Evolutionary conservation across 1,140 invertebrate genomes (phyloP), one percentile per base, ranked within the genome.

Genomic region (Papilio machaon): DNA sequence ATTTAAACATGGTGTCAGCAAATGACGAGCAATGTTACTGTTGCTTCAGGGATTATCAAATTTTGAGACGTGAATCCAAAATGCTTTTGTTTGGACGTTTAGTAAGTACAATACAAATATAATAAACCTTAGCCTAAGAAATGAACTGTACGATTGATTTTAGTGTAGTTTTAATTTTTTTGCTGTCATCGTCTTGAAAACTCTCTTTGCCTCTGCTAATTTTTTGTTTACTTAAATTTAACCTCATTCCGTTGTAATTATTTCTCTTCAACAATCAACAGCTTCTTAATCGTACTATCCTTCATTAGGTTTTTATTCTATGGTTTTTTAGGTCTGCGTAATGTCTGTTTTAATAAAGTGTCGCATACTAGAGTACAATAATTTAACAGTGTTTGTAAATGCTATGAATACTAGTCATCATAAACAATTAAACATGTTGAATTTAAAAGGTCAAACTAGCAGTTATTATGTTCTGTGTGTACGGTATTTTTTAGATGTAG

Each of bases 11-110:
- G 23, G 75, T 81, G 7, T 79, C 81, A 1, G 80, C 86, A 30
- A 87, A 89, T 19, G 89, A 90, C 13, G 87, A 89, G 23, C 85
- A 89, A 15, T 88, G 84, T 87, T 87, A 76, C 79, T 85, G 85
- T 73, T 80, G 80, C 30, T 80, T 80, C 6, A 84, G 84, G 47
- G 87, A 85, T 19, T 92, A 90, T 73, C 86, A 85, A 23, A 90
- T 76, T 67, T 52, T 92, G 17, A 84, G 92, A 46, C 87, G 90
- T 1, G 88, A 91, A 80, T 90, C 87, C 0, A 93, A 92, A 86
- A 88, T 92, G 86, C 73, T 91, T 2, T 75, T 93, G 67, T 87
- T 93, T 64, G 82, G 86, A 30, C 87, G 85, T 84, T 82, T 88
- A 84, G 90, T 92, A 83, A 85, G 83, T 83, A 23, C 23, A 64